Conservation (phyloP, 2,797 vertebrate species). For the Cyclopterus lumpus region DNA sequence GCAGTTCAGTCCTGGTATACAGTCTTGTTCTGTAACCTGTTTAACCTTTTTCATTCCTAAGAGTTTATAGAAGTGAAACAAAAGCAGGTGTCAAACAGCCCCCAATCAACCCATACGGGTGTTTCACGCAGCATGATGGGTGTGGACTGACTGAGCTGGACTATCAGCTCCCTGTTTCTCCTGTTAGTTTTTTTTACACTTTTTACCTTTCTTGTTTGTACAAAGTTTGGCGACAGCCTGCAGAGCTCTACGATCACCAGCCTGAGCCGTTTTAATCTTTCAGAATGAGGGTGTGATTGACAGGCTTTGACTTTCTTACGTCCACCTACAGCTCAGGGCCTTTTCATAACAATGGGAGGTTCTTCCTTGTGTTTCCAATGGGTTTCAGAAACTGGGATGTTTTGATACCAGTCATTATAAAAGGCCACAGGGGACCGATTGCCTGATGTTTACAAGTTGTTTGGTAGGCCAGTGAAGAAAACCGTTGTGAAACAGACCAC, state of each 20-base stretch:
- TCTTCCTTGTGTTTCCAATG: not conserved
- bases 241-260: not conserved
- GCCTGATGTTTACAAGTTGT: not conserved
- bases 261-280: not conserved
- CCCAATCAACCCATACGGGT: not conserved
- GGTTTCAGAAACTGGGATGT: not conserved
- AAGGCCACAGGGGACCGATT: not conserved
- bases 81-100: not conserved
- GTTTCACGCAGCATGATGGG: not conserved
- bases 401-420: not conserved
- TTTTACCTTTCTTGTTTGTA: not conserved
- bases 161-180: conserved; percentile 3
- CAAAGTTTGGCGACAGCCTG: not conserved
- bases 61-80: not conserved
- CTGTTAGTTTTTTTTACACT: conserved; percentile 22
- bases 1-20: not conserved
- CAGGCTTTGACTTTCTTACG: not conserved
- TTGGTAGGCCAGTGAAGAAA: not conserved
- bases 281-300: not conserved
- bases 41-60: too few species aligned
- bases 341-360: not conserved
- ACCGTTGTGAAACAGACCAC: not conserved
- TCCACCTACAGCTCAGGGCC: not conserved
- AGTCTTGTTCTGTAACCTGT: too few species aligned
- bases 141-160: conserved; percentile 13